phyloP scores from a whole-genome alignment of 2,113 vertebrate genomes.

The Gobio gobio region DNA sequence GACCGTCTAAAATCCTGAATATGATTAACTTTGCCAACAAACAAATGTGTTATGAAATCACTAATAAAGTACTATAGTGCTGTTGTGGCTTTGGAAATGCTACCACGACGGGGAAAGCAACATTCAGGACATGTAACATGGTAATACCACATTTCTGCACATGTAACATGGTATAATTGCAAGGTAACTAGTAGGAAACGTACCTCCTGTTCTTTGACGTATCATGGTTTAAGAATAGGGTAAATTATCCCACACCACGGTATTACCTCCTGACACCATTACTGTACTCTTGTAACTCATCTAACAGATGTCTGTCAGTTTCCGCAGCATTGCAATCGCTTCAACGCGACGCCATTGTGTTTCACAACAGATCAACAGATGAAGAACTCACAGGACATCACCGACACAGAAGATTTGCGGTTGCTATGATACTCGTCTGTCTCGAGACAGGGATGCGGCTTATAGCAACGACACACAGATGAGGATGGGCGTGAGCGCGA shows the following conservation, averaged over 20 bases:
- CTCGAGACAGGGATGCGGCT: slow-evolving; percentile 19
- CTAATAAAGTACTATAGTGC: neutral
- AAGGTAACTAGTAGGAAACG: neutral
- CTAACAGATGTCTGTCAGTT: neutral
- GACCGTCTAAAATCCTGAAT: neutral
- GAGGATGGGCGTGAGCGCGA: slow-evolving; percentile 35
- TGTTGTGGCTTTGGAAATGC: neutral
- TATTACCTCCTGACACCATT: neutral
- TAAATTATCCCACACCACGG: neutral
- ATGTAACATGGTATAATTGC: neutral
- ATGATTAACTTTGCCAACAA: neutral
- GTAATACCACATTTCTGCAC: neutral
- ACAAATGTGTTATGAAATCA: neutral
- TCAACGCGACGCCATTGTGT: neutral
- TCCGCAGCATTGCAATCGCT: neutral
- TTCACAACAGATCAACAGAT: neutral
- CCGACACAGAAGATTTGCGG: neutral
- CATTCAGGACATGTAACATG: neutral
- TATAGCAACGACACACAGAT: slow-evolving; percentile 31
- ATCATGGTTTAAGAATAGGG: neutral
- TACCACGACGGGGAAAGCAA: neutral
- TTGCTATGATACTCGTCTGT: slow-evolving; percentile 35
- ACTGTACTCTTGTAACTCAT: neutral
- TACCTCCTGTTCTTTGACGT: neutral
- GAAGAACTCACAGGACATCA: neutral